These are phyloP conservation scores for Leptopilina syphax DNA, from an alignment of 2,888 invertebrate genomes.

Conservation along the genomic window DNA sequence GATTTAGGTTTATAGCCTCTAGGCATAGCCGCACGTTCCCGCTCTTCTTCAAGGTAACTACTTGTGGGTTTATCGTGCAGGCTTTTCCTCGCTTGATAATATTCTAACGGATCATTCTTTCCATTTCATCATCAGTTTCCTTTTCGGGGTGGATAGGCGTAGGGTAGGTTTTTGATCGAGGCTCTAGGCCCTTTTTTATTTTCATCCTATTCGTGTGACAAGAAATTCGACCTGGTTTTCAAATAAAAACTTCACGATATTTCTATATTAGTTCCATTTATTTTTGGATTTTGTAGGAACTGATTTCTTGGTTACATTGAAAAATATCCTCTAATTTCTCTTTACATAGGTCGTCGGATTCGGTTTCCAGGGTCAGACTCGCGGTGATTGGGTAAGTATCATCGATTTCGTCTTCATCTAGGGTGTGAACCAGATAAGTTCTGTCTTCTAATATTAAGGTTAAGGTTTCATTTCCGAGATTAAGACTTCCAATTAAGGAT, in stretches of 20 bases:
- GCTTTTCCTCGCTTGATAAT: neutral
- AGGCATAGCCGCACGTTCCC: neutral
- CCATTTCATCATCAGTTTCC: neutral
- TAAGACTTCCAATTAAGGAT: no score
- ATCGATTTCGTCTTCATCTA: no score
- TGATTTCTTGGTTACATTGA: neutral
- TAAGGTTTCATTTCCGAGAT: no score
- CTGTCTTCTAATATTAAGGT: no score
- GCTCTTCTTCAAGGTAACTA: neutral
- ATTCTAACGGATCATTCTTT: neutral
- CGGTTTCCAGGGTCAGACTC: no score
- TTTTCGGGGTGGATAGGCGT: neutral
- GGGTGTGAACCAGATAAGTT: no score
- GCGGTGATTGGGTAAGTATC: no score
- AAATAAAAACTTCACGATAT: neutral
- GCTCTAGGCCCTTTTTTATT: neutral
- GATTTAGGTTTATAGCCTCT: neutral
- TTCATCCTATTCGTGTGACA: neutral
- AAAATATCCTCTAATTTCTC: no score
- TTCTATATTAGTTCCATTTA: neutral
- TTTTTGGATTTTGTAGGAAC: neutral
- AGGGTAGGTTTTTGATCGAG: neutral
- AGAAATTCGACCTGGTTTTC: neutral
- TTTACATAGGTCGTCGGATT: no score
- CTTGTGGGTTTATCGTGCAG: neutral